Evolutionary conservation across 2,888 invertebrate species (phyloP), one percentile per base, ranked within the genome.

Genomic region (Fissipunctia ypsillon): DNA sequence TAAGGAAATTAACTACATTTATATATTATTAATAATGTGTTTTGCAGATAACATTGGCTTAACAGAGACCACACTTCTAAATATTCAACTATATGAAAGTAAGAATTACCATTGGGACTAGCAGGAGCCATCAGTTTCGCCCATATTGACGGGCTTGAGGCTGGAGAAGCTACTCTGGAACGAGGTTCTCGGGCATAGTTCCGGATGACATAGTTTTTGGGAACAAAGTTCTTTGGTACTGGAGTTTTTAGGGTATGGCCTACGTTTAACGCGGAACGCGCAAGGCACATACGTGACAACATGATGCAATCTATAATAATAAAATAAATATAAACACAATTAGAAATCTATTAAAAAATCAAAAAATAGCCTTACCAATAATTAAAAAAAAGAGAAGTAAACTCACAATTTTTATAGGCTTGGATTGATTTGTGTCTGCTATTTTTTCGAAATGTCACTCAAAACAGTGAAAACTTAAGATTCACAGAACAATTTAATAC

Each of bases 71-170:
- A 22, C 6, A 28, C 16, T 25, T 38, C 14, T 35, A 57, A 31
- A 12, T 52, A 41, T 22, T 38, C 5, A 52, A 25, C 14, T n/a
- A 19, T 48, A 35, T 43, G n/a, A 3, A 35, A 41, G 0, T 31
- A 12, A 12, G 1, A 28, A 88, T 91, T 96, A 98, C 98, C 98
- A 91, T 97, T 97, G 81, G 97, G 97, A 73, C 97, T 97, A 68
- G 98, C 97, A 56, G 98, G 98, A 74, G 97, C 97, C 97, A 98
- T 97, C 4, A 97, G 95, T 76, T 95, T 96, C 91, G 99, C 98
- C 90, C 97, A 97, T 6, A 98, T 0, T 59, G 81, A 71, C 12
- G 81, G 38, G 97, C 93, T 75, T 94, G 93, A 73, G 95, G 19
- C n/a, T 35, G 31, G 93, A 76, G 96, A 90, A 48, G 92, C 91